A percentile compares a stretch with the other conserved stretches of the same genome.
Evolutionary conservation across 2,113 vertebrate species (phyloP).

Genomic region (Periophthalmodon schlosseri): DNA sequence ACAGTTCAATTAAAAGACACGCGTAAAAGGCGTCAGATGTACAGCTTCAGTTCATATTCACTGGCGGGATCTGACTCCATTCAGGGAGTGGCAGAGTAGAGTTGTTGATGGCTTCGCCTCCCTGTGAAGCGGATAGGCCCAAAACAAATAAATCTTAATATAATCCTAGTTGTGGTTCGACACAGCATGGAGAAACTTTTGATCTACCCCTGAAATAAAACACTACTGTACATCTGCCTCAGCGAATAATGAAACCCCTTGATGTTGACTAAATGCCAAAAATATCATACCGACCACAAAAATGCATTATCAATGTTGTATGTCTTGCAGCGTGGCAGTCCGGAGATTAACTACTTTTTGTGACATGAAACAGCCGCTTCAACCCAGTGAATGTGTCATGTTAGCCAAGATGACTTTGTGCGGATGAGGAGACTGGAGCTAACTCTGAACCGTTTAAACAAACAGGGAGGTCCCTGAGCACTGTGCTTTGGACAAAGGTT

Average conservation of each 20-base stretch:
- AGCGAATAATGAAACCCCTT: constrained; percentile 57
- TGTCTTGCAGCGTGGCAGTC: constrained; percentile 41
- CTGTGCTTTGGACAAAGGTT: constrained; percentile 76
- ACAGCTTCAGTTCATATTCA: constrained; percentile 33
- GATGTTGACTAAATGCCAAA: constrained; percentile 52
- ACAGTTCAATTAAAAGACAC: constrained; percentile 21
- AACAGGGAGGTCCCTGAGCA: constrained; percentile 74
- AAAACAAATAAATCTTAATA: constrained; percentile 71
- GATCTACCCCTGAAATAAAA: constrained; percentile 71
- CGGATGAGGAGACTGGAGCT: constrained; percentile 63
- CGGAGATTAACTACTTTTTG: constrained; percentile 36
- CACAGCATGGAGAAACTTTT: constrained; percentile 67
- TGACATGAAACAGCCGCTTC: constrained; percentile 47
- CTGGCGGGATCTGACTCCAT: constrained; percentile 44
- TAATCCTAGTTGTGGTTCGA: constrained; percentile 62
- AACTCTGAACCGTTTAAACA: constrained; percentile 74
- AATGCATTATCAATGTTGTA: constrained; percentile 27
- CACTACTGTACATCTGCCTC: constrained; percentile 66
- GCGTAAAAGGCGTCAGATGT: constrained; percentile 26
- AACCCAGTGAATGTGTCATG: constrained; percentile 46
- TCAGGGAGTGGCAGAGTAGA: constrained; percentile 56
- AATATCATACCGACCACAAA: constrained; percentile 46
- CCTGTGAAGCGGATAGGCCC: constrained; percentile 48
- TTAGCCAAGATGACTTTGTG: constrained; percentile 58
- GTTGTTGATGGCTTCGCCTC: constrained; percentile 51